Evolutionary conservation across 2,888 invertebrate genomes (phyloP).

Genomic region (Psococerastis gibbosa): DNA sequence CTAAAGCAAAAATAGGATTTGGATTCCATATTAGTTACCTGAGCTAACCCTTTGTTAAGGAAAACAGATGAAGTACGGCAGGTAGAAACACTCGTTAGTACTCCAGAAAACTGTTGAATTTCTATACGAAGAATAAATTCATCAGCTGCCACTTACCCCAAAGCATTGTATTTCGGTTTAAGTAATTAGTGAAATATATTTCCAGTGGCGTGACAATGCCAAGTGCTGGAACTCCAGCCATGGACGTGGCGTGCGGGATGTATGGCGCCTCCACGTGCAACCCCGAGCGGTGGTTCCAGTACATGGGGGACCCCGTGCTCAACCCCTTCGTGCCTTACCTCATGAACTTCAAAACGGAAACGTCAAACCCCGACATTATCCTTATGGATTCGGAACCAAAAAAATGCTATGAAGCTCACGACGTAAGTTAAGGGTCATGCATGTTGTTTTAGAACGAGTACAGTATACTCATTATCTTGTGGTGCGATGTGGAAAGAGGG

Average conservation of each 20-base stretch:
- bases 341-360: slow-evolving; percentile 35
- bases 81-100: no score
- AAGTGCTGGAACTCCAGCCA: slow-evolving; percentile 48
- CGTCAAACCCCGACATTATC: slow-evolving; percentile 22
- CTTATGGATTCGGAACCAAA: slow-evolving; percentile 29
- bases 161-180: not conserved
- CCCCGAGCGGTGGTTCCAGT: slow-evolving; percentile 41
- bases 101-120: no score
- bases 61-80: no score
- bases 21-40: no score
- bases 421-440: no score
- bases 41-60: no score
- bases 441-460: no score
- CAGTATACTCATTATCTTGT: no score
- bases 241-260: slow-evolving; percentile 60
- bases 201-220: slow-evolving; percentile 45
- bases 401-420: slow-evolving; percentile 38
- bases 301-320: slow-evolving; percentile 34
- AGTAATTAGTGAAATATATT: not conserved
- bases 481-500: no score
- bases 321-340: slow-evolving; percentile 42
- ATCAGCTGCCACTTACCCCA: no score
- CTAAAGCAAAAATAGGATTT: no score
- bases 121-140: no score
- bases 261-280: slow-evolving; percentile 45